Evolutionary conservation across 1,140 invertebrate species (phyloP).

Genomic region (Drosophila rhopaloa): DNA sequence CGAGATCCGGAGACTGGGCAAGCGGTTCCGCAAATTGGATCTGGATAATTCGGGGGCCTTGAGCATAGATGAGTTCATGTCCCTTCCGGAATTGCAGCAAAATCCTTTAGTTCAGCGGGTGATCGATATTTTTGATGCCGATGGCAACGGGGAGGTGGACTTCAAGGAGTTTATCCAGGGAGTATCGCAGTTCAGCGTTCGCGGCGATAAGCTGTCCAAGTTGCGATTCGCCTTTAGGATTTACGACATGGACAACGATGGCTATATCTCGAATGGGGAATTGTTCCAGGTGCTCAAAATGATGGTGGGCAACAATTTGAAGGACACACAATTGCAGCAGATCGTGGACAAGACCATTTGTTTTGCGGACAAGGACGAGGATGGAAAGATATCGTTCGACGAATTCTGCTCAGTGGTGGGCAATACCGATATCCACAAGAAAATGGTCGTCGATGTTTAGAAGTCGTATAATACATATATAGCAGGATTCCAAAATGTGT

Average conservation of each 20-base stretch:
- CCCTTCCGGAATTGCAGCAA: constrained; percentile 98
- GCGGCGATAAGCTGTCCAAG: constrained; percentile 99
- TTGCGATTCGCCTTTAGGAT: constrained; percentile 99
- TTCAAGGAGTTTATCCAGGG: constrained; percentile 99
- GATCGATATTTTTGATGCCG: constrained; percentile 99
- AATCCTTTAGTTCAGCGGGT: constrained; percentile 99
- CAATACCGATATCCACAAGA: constrained; percentile 99
- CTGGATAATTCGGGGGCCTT: constrained; percentile 98
- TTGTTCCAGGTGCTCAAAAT: constrained; percentile 99
- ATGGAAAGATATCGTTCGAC: constrained; percentile 98
- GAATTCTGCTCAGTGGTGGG: constrained; percentile 98
- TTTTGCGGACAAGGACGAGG: constrained; percentile 98
- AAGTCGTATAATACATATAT: constrained; percentile 8
- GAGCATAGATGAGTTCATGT: constrained; percentile 99
- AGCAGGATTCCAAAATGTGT: constrained; percentile 12
- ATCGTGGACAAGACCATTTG: constrained; percentile 98
- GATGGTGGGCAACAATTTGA: constrained; percentile 99
- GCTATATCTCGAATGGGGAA: constrained; percentile 99
- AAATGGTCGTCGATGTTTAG: constrained; percentile 99
- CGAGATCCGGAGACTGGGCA: constrained; percentile 98
- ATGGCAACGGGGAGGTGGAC: constrained; percentile 97
- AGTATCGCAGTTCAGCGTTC: constrained; percentile 99
- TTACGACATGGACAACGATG: constrained; percentile 99
- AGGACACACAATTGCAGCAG: constrained; percentile 97
- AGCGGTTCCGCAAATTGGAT: constrained; percentile 98